phyloP scores from a whole-genome alignment of 2,113 vertebrate species.

The Nesogale talazaci region DNA sequence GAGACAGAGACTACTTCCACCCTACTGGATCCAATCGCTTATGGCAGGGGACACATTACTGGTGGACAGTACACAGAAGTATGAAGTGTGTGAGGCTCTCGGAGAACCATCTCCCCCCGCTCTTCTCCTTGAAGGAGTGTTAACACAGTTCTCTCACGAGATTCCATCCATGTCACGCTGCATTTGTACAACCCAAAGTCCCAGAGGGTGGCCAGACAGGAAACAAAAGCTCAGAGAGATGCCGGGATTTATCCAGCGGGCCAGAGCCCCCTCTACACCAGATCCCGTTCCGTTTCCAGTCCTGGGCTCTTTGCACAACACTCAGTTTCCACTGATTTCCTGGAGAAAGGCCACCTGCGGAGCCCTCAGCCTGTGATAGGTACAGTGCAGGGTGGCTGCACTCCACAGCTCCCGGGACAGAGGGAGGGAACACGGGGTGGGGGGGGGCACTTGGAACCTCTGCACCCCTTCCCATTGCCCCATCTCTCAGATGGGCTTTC shows the following conservation, averaged over 20 bases:
- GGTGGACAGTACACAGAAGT: too few species aligned
- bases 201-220: neutral
- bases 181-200: neutral
- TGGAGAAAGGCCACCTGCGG: neutral
- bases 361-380: neutral
- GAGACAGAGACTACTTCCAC: too few species aligned
- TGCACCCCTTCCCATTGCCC: neutral
- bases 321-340: neutral
- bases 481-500: neutral
- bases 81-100: too few species aligned
- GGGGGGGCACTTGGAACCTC: neutral
- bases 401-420: too few species aligned
- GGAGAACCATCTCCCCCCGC: too few species aligned
- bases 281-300: neutral
- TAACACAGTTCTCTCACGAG: neutral
- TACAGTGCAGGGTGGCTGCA: neutral
- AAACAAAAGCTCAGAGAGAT: neutral
- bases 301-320: neutral
- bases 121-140: neutral
- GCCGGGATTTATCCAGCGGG: neutral
- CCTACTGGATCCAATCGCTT: too few species aligned
- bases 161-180: neutral
- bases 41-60: too few species aligned
- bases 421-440: rapidly evolving
- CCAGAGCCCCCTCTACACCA: neutral